Percentiles rank a stretch among this genome's conserved stretches.
These are phyloP conservation scores for Pegea sp. DNA, from an alignment of 23 tunicate species.

Conservation along the genomic window DNA sequence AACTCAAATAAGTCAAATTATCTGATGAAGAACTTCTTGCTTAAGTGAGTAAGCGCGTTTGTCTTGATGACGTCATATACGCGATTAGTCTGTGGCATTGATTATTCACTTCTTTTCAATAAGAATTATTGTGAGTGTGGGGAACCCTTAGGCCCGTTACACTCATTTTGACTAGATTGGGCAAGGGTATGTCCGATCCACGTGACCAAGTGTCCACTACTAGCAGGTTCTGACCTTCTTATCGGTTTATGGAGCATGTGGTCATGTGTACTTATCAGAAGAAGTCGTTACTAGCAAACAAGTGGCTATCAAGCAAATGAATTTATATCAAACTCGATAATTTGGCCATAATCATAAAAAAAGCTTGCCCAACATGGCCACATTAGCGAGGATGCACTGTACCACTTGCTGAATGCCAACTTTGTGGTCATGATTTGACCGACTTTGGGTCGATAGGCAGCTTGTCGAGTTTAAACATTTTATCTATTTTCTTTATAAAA, in stretches of 20 bases:
- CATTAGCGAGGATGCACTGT: too few relatives aligned
- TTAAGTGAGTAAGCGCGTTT: slow-evolving; percentile 39
- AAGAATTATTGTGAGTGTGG: slow-evolving; percentile 91
- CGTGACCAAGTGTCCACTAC: not conserved
- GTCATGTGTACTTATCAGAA: slow-evolving; percentile 85
- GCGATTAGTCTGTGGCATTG: not conserved
- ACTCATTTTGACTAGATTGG: slow-evolving; percentile 72
- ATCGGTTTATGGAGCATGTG: slow-evolving; percentile 44
- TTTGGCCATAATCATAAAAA: too few relatives aligned
- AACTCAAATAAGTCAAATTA: slow-evolving; percentile 36
- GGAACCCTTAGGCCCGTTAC: slow-evolving; percentile 78
- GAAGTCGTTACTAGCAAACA: slow-evolving; percentile 80
- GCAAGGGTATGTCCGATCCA: slow-evolving; percentile 49
- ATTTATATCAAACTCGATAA: slow-evolving; percentile 55
- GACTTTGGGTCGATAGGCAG: too few relatives aligned
- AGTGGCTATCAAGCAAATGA: slow-evolving; percentile 98
- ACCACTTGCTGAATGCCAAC: too few relatives aligned
- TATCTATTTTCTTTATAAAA: too few relatives aligned
- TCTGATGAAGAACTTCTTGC: slow-evolving; percentile 85
- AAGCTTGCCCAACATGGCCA: too few relatives aligned
- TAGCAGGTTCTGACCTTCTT: not conserved
- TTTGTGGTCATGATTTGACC: too few relatives aligned
- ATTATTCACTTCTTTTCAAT: not conserved
- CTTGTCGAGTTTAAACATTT: too few relatives aligned
- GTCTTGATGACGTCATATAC: too few relatives aligned